phyloP scores from a whole-genome alignment of 1,140 invertebrate species.

The Onthophagus taurus region DNA sequence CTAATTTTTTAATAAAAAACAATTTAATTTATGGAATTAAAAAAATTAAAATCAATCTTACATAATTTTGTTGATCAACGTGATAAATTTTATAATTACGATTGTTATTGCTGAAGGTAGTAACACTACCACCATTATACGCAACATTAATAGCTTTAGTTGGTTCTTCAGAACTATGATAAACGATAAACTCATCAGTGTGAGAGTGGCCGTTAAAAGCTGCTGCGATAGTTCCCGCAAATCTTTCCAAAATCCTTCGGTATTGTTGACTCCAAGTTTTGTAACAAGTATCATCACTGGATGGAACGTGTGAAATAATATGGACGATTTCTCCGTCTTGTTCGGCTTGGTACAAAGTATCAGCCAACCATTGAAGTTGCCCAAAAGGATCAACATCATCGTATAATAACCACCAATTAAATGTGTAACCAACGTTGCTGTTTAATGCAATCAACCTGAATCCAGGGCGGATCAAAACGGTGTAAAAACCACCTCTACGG shows the following conservation, averaged over 20 bases:
- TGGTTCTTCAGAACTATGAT: constrained; percentile 43
- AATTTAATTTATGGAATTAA: not conserved
- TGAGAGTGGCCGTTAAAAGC: constrained; percentile 51
- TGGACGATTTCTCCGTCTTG: constrained; percentile 61
- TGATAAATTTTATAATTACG: constrained; percentile 72
- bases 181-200: constrained; percentile 61
- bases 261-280: constrained; percentile 56
- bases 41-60: constrained; percentile 37
- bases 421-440: constrained; percentile 59
- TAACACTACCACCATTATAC: constrained; percentile 70
- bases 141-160: constrained; percentile 49
- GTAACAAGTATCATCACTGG: constrained; percentile 51
- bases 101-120: constrained; percentile 57
- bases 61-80: constrained; percentile 50
- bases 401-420: constrained; percentile 53
- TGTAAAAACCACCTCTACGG: constrained; percentile 56
- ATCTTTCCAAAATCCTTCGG: constrained; percentile 42
- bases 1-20: too few relatives aligned
- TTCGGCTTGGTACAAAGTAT: constrained; percentile 60
- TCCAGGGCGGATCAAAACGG: constrained; percentile 47
- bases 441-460: constrained; percentile 62
- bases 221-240: not conserved
- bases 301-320: constrained; percentile 73
- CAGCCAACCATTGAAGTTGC: constrained; percentile 66
- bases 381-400: constrained; percentile 48